Evolutionary conservation across 1,140 invertebrate species (phyloP).

Genomic region (Laupala kohalensis): DNA sequence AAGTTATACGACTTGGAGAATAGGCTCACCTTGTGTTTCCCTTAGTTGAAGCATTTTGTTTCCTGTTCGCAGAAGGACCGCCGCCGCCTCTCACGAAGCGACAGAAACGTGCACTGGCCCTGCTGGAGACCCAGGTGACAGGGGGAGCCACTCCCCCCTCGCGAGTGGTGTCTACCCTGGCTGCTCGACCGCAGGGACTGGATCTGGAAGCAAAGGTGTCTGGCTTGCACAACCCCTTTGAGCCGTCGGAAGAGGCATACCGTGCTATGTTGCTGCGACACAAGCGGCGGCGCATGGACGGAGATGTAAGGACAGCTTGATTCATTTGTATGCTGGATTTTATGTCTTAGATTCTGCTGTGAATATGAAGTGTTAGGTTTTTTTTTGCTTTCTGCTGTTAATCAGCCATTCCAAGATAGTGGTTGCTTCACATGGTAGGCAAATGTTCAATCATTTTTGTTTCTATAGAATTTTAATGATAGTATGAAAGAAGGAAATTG

Average conservation of each 20-base stretch:
- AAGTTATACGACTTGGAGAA: no score
- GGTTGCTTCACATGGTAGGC: no score
- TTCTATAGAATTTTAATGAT: no score
- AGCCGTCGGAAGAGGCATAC: constrained; percentile 55
- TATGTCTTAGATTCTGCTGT: no score
- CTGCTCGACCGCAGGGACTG: constrained; percentile 27
- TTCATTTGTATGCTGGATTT: no score
- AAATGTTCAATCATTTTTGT: no score
- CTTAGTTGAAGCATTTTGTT: no score
- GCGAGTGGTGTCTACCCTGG: constrained; percentile 31
- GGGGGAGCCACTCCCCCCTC: constrained; percentile 21
- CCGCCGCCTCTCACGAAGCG: constrained; percentile 34
- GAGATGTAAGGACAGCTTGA: constrained; percentile 38
- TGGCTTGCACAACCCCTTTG: constrained; percentile 33
- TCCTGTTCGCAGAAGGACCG: constrained; percentile 42
- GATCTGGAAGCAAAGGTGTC: constrained; percentile 32
- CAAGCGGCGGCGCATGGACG: constrained; percentile 41
- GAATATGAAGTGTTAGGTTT: no score
- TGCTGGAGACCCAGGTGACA: constrained; percentile 21
- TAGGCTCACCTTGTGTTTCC: no score
- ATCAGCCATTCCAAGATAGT: no score
- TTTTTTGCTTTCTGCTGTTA: no score
- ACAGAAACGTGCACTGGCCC: constrained; percentile 30
- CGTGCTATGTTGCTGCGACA: constrained; percentile 48
- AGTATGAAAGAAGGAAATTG: no score